A percentile compares a stretch with the other conserved stretches of the same genome.
phyloP scores from a whole-genome alignment of 2,797 vertebrate species.

The Acanthopagrus latus region DNA sequence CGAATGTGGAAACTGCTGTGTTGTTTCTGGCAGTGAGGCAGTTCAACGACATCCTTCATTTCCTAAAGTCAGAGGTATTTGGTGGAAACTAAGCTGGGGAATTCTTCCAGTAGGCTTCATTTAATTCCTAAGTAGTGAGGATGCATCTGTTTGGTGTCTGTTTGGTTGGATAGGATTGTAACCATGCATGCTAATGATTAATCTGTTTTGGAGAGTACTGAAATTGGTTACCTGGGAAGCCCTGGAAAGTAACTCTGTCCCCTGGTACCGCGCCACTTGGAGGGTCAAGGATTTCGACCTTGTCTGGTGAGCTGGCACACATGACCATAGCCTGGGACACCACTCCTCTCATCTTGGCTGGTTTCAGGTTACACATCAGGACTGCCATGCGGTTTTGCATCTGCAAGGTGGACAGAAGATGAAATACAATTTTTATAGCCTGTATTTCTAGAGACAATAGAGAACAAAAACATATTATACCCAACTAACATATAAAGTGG shows the following conservation, averaged over 20 bases:
- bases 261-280: constrained; percentile 91
- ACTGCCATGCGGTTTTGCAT: constrained; percentile 98
- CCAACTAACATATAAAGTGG: neutral
- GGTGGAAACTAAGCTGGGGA: constrained; percentile 24
- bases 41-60: constrained; percentile 41
- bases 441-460: neutral
- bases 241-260: constrained; percentile 93
- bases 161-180: neutral
- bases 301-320: constrained; percentile 97
- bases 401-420: constrained; percentile 75
- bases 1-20: constrained; percentile 20
- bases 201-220: neutral
- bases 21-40: constrained; percentile 50
- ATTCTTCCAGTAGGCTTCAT: constrained; percentile 11
- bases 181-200: neutral
- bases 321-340: constrained; percentile 98
- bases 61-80: constrained; percentile 33
- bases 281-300: constrained; percentile 95
- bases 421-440: constrained; percentile 8
- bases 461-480: constrained; percentile 16
- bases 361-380: constrained; percentile 96
- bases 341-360: constrained; percentile 97
- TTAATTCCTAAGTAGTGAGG: neutral
- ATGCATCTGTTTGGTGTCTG: neutral
- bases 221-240: constrained; percentile 89